These are phyloP conservation scores for Bubo scandiacus DNA, from an alignment of 2,113 vertebrate genomes.

Conservation along the genomic window DNA sequence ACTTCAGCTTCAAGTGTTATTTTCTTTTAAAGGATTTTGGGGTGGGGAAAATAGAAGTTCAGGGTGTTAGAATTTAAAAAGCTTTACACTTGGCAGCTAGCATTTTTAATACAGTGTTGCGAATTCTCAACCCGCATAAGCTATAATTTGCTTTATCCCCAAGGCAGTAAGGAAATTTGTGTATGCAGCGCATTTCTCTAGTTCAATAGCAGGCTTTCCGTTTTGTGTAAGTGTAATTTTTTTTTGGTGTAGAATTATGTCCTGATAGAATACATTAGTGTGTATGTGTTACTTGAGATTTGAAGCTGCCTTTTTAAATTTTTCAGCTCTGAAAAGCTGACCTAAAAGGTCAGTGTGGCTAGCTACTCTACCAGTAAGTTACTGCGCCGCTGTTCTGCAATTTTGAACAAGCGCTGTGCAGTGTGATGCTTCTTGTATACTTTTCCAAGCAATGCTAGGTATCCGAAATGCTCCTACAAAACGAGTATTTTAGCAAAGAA, in stretches of 20 bases:
- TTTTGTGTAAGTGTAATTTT: neutral
- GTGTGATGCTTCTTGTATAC: neutral
- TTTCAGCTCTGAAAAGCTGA: neutral
- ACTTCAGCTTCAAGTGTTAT: neutral
- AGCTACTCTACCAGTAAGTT: neutral
- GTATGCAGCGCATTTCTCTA: neutral
- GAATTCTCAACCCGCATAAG: neutral
- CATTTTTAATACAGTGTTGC: neutral
- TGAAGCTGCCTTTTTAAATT: neutral
- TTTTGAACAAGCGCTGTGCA: neutral
- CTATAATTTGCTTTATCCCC: neutral
- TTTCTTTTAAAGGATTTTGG: neutral
- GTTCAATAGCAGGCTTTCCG: neutral
- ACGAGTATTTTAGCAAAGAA: neutral
- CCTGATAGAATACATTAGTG: neutral
- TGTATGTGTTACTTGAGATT: neutral
- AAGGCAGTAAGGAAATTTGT: neutral
- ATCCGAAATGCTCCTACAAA: neutral
- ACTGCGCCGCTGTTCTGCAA: neutral
- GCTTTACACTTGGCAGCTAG: neutral
- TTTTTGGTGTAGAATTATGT: neutral
- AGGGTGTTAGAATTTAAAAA: neutral
- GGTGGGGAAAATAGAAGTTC: neutral
- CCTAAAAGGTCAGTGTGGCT: neutral
- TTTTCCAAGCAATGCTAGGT: neutral